Percentiles rank a stretch among this genome's conserved stretches.
These are phyloP conservation scores for Falco rusticolus DNA, from an alignment of 2,797 vertebrate species.

Conservation along the genomic window DNA sequence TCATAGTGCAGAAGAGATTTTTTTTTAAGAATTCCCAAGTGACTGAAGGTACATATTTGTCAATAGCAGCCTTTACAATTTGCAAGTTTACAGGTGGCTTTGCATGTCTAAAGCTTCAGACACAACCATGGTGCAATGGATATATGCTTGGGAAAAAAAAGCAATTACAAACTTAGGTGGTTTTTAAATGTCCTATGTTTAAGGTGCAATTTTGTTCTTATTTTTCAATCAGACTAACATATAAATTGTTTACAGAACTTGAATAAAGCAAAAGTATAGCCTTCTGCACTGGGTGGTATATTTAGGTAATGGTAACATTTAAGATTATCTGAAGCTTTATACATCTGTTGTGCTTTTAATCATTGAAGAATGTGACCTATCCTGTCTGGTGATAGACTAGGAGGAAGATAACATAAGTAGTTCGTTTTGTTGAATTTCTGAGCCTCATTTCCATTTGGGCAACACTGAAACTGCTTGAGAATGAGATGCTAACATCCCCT, in stretches of 20 bases:
- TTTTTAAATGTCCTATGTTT: neutral
- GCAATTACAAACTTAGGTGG: neutral
- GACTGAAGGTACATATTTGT: neutral
- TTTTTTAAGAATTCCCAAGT: neutral
- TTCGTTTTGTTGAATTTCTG: neutral
- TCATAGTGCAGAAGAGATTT: neutral
- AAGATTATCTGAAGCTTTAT: neutral
- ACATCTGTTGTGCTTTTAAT: neutral
- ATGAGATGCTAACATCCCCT: neutral
- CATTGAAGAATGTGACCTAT: neutral
- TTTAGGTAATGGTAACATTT: neutral
- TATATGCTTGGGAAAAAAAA: neutral
- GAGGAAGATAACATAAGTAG: neutral
- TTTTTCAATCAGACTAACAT: neutral
- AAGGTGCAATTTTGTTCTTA: neutral
- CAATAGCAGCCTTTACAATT: neutral
- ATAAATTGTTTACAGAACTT: neutral
- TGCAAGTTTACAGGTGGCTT: neutral
- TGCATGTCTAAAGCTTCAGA: neutral
- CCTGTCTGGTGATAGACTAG: neutral
- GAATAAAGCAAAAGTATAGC: neutral
- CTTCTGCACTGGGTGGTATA: neutral
- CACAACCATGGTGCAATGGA: neutral
- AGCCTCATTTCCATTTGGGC: neutral
- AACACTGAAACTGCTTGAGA: neutral